These are phyloP conservation scores for Callorhinus ursinus DNA, from an alignment of 2,113 vertebrate species.

Conservation along the genomic window DNA sequence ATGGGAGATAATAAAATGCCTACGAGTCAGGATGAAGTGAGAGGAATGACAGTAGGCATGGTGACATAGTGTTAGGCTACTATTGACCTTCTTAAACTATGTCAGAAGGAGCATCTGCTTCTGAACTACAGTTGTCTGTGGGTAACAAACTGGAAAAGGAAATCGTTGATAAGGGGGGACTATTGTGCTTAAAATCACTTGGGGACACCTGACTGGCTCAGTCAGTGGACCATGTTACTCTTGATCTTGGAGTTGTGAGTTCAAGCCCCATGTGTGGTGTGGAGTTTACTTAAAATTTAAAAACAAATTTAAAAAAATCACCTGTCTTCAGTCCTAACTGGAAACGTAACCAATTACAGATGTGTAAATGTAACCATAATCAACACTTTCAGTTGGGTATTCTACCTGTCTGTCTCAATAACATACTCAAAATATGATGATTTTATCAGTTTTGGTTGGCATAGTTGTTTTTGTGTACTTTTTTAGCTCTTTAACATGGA, in stretches of 20 bases:
- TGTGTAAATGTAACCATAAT: background rate
- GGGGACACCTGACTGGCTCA: background rate
- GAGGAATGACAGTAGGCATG: background rate
- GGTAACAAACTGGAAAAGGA: background rate
- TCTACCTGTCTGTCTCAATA: background rate
- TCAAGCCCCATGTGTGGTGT: background rate
- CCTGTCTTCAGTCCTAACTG: background rate
- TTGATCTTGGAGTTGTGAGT: background rate
- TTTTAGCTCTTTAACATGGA: background rate
- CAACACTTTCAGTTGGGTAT: background rate
- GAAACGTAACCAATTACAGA: background rate
- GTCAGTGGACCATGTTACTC: background rate
- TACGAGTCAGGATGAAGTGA: background rate
- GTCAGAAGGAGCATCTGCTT: background rate
- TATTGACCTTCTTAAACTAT: background rate
- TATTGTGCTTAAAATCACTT: background rate
- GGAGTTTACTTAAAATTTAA: background rate
- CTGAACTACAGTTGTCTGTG: background rate
- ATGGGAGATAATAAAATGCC: background rate
- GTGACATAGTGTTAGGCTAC: background rate
- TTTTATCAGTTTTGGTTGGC: background rate
- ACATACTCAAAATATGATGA: background rate
- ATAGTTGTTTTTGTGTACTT: background rate
- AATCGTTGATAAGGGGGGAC: background rate
- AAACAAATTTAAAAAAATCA: background rate